Evolutionary conservation across 2,113 vertebrate genomes (phyloP).

Genomic region (Cryptotis parvus): DNA sequence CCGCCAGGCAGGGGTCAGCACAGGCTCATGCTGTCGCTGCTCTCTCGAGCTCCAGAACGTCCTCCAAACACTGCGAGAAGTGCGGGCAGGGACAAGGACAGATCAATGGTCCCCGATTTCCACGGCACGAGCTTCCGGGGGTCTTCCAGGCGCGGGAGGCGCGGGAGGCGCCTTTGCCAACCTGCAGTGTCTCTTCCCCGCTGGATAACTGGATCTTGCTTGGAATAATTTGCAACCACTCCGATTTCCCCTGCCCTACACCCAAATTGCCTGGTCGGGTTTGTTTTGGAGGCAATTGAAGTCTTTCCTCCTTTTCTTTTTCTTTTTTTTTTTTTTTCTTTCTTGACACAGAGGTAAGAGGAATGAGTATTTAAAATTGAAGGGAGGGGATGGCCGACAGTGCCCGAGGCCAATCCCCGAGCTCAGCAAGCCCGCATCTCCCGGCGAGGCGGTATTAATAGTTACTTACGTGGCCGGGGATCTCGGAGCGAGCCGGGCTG

Average conservation of each 20-base stretch:
- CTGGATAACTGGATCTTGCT: not conserved
- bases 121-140: constrained; percentile 27
- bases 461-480: constrained; percentile 82
- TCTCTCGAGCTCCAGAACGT: not conserved
- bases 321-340: not conserved
- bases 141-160: not conserved
- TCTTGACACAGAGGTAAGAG: constrained; percentile 10
- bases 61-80: constrained; percentile 11
- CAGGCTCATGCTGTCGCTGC: constrained; percentile 33
- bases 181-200: not conserved
- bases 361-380: constrained; percentile 50
- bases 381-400: constrained; percentile 71
- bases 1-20: constrained; percentile 43
- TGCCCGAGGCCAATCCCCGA: constrained; percentile 71
- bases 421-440: constrained; percentile 77
- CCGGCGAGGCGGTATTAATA: constrained; percentile 78
- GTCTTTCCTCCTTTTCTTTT: constrained; percentile 23
- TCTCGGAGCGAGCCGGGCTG: constrained; percentile 69
- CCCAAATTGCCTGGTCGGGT: constrained; percentile 36
- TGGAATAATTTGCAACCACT: constrained; percentile 51
- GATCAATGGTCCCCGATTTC: constrained; percentile 15
- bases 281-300: constrained; percentile 42
- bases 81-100: not conserved
- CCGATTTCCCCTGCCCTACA: not conserved
- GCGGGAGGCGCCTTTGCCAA: not conserved